phyloP scores from a whole-genome alignment of 2,113 vertebrate species.

The Willisornis vidua region DNA sequence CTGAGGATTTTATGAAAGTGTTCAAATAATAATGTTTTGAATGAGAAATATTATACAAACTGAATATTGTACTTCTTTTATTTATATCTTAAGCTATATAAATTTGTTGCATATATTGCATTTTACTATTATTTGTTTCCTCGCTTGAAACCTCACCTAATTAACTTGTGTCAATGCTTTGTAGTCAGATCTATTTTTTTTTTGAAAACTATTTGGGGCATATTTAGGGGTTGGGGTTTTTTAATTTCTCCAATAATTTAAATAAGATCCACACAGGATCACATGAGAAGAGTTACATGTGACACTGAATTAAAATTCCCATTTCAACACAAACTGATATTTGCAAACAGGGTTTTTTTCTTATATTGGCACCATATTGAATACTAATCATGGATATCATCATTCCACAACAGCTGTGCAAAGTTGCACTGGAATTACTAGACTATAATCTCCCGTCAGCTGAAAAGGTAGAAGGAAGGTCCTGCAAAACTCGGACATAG shows the following conservation, averaged over 20 bases:
- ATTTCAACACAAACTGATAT: background rate
- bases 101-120: background rate
- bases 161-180: background rate
- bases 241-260: background rate
- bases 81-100: background rate
- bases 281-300: background rate
- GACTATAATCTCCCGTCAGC: background rate
- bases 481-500: background rate
- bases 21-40: background rate
- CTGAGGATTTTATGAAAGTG: background rate
- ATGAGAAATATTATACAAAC: background rate
- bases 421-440: background rate
- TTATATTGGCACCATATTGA: background rate
- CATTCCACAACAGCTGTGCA: background rate
- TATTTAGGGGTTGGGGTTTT: background rate
- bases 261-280: background rate
- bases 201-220: background rate
- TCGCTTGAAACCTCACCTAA: background rate
- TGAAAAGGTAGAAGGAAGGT: background rate
- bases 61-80: background rate
- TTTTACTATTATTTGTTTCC: background rate
- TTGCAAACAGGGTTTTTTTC: background rate
- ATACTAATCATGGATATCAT: background rate
- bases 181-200: background rate
- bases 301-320: background rate